Evolutionary conservation across 2,113 vertebrate species (phyloP).

Genomic region (Nerophis ophidion): DNA sequence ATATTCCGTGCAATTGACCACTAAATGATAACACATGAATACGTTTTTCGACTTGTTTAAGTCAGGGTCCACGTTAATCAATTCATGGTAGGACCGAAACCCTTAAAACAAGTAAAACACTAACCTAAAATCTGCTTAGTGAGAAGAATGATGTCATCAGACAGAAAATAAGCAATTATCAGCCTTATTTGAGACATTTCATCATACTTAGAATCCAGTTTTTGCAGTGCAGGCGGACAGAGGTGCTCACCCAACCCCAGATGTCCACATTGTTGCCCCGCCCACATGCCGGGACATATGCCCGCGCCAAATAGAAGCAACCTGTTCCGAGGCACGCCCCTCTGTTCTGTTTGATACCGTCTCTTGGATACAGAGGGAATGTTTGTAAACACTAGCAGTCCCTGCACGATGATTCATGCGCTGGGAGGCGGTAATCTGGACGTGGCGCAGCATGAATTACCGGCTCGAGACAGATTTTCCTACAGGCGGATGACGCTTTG

Average conservation of each 20-base stretch:
- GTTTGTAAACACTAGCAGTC: slow-evolving; percentile 12
- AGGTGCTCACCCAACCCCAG: slow-evolving; percentile 43
- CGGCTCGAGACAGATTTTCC: slow-evolving; percentile 42
- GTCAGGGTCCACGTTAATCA: too few relatives aligned
- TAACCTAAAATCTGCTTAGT: too few relatives aligned
- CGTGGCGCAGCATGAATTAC: slow-evolving; percentile 29
- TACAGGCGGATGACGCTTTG: slow-evolving; percentile 5
- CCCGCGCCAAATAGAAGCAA: slow-evolving; percentile 27
- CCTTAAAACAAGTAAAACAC: too few relatives aligned
- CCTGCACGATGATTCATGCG: neutral
- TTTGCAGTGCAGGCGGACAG: too few relatives aligned
- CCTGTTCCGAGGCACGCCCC: slow-evolving; percentile 23
- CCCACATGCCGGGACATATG: slow-evolving; percentile 33
- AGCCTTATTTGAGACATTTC: too few relatives aligned
- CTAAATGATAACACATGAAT: too few relatives aligned
- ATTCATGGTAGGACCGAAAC: too few relatives aligned
- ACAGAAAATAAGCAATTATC: too few relatives aligned
- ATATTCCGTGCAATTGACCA: too few relatives aligned
- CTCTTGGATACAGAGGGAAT: slow-evolving; percentile 47
- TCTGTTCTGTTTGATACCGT: slow-evolving; percentile 26
- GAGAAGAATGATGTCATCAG: too few relatives aligned
- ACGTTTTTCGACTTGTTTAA: too few relatives aligned
- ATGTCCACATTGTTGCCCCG: slow-evolving; percentile 25
- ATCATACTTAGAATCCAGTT: too few relatives aligned
- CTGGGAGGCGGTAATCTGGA: slow-evolving; percentile 38